These are phyloP conservation scores for Schrankia costaestrigalis DNA, from an alignment of 2,888 invertebrate genomes.

Conservation along the genomic window DNA sequence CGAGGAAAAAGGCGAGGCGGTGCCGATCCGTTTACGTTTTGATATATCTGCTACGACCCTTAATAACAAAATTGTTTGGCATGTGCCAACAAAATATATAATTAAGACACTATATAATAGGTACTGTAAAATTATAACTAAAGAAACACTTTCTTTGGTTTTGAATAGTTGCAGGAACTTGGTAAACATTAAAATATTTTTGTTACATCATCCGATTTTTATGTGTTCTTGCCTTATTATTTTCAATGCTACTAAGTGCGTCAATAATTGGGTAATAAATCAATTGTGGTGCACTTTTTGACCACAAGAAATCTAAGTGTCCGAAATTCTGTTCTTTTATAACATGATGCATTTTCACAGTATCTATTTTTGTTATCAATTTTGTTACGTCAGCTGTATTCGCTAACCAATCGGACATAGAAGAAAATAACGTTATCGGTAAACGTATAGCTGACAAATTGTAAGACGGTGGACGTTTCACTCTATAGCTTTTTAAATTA, in stretches of 20 bases:
- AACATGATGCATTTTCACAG: slow-evolving; percentile 32
- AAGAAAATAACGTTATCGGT: slow-evolving; percentile 40
- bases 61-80: too few species aligned
- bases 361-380: slow-evolving; percentile 30
- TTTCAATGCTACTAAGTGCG: slow-evolving; percentile 2
- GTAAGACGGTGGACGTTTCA: slow-evolving; percentile 48
- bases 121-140: too few species aligned
- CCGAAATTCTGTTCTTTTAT: slow-evolving; percentile 35
- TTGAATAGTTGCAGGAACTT: too few species aligned
- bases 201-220: too few species aligned
- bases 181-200: too few species aligned
- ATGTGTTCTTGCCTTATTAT: too few species aligned
- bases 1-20: too few species aligned
- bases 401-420: slow-evolving; percentile 46
- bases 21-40: too few species aligned
- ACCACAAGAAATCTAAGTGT: slow-evolving; percentile 50
- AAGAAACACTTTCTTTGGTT: too few species aligned
- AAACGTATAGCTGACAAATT: slow-evolving; percentile 32
- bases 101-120: too few species aligned
- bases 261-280: slow-evolving; percentile 31
- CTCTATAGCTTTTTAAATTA: slow-evolving; percentile 41
- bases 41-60: too few species aligned
- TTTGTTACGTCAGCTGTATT: slow-evolving; percentile 31
- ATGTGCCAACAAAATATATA: too few species aligned
- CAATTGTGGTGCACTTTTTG: slow-evolving; percentile 31